Conservation (phyloP, 2,888 invertebrate species). For the Acanthosepion lycidas region DNA sequence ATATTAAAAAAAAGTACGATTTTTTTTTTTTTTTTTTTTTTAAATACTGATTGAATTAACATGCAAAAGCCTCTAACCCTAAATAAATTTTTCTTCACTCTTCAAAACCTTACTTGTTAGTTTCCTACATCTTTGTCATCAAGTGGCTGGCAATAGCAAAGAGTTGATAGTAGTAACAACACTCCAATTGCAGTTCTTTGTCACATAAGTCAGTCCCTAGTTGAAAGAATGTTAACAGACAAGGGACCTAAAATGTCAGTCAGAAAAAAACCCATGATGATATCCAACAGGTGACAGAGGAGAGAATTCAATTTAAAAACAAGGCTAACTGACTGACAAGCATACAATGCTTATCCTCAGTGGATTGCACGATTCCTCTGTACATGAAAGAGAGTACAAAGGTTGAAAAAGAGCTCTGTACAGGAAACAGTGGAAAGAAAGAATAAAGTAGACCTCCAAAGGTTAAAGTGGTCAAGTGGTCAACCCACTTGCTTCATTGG, state of each 20-base stretch:
- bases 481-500: not conserved
- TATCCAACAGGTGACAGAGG: not conserved
- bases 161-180: not conserved
- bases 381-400: not conserved
- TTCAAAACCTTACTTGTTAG: not conserved
- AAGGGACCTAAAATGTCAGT: not conserved
- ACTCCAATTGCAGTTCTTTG: not conserved
- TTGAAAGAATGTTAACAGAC: not conserved
- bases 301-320: not conserved
- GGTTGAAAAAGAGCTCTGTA: not conserved
- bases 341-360: not conserved
- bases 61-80: not conserved
- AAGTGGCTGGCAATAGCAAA: not conserved
- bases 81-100: not conserved
- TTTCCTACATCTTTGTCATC: not conserved
- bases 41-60: not conserved
- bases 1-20: no score
- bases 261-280: not conserved
- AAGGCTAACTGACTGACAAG: not conserved
- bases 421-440: not conserved
- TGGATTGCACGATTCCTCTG: not conserved
- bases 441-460: not conserved
- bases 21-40: no score
- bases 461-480: conserved; percentile 20
- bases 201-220: not conserved